Evolutionary conservation across 2,797 vertebrate genomes (phyloP).

Genomic region (Lates japonicus): DNA sequence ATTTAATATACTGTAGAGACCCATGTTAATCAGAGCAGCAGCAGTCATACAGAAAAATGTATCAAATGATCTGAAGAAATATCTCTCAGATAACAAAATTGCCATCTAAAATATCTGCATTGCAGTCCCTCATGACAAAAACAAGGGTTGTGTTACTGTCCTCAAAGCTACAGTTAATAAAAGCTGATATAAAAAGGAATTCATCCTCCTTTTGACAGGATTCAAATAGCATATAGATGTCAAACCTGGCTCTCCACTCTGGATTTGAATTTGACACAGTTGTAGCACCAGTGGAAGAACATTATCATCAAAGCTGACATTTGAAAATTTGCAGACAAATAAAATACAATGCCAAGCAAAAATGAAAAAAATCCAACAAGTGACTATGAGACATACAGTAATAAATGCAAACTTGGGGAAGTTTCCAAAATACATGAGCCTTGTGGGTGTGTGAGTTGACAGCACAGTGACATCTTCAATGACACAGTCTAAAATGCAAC

Average conservation of each 20-base stretch:
- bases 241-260: neutral
- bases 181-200: neutral
- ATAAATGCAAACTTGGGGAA: neutral
- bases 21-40: neutral
- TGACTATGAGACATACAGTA: neutral
- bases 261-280: neutral
- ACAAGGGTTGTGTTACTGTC: neutral
- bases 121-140: neutral
- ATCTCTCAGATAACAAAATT: neutral
- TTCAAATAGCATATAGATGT: neutral
- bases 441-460: neutral
- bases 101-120: neutral
- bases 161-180: neutral
- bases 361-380: neutral
- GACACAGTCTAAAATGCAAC: too few species aligned
- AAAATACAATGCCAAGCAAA: neutral
- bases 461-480: neutral
- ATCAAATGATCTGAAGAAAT: neutral
- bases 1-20: neutral
- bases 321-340: neutral
- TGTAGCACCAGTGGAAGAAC: neutral
- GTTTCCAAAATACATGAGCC: neutral
- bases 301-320: neutral
- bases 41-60: neutral
- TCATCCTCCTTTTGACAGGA: neutral